These are phyloP conservation scores for Agrypnus murinus DNA, from an alignment of 2,888 invertebrate genomes.

Conservation along the genomic window DNA sequence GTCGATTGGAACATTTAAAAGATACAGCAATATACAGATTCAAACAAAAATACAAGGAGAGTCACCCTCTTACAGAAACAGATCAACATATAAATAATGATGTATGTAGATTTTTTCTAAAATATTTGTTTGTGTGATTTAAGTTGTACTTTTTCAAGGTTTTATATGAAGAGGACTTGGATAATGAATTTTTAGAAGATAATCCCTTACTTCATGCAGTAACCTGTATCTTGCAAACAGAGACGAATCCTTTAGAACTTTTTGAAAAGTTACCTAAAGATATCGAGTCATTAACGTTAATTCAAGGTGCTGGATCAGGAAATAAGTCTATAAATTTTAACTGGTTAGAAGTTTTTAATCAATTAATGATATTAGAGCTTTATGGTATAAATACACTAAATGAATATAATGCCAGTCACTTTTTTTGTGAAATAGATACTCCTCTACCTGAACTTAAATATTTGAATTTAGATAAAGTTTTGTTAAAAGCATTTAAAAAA, in stretches of 20 bases:
- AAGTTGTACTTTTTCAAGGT: constrained; percentile 64
- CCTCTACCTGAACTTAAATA: constrained; percentile 71
- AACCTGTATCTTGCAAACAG: constrained; percentile 74
- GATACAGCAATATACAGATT: constrained; percentile 75
- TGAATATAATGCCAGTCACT: constrained; percentile 62
- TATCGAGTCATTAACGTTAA: constrained; percentile 74
- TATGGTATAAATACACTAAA: constrained; percentile 72
- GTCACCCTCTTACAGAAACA: constrained; percentile 54
- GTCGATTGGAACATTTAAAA: constrained; percentile 73
- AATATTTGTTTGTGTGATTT: not conserved
- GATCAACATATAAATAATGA: constrained; percentile 66
- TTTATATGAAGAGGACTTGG: constrained; percentile 68
- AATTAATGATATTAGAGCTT: constrained; percentile 76
- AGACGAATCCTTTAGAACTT: constrained; percentile 68
- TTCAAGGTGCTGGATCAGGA: constrained; percentile 75
- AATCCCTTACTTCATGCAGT: constrained; percentile 72
- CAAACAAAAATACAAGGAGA: constrained; percentile 68
- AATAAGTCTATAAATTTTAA: constrained; percentile 71
- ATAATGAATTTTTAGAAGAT: constrained; percentile 66
- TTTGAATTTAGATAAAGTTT: constrained; percentile 73
- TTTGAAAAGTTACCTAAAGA: constrained; percentile 71
- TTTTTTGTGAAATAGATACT: constrained; percentile 72
- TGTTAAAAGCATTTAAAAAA: constrained; percentile 63
- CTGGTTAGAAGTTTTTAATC: constrained; percentile 70
- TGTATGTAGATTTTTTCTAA: constrained; percentile 59